Percentiles rank a stretch among this genome's conserved stretches.
Conservation (phyloP, 92 coral and sea anemone genomes). For the Scolanthus callimorphus region DNA sequence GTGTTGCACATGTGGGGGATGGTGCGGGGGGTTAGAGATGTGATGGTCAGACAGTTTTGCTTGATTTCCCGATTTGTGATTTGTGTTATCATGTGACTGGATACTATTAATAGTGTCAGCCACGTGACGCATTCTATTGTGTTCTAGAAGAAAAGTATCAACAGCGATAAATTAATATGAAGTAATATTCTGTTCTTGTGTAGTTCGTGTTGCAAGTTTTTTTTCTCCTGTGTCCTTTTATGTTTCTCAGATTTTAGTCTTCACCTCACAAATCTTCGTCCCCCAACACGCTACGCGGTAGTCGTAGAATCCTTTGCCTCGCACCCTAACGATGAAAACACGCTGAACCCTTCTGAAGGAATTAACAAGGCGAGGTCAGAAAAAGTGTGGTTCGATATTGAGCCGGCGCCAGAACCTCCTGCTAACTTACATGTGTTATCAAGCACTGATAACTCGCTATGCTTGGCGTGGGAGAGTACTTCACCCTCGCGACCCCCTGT, state of each 20-base stretch:
- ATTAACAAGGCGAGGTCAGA: conserved; percentile 48
- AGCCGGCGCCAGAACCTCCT: conserved; percentile 45
- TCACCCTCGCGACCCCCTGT: conserved; percentile 4
- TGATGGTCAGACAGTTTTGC: conserved; percentile 19
- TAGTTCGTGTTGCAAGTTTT: conserved; percentile 28
- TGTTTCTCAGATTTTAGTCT: conserved; percentile 30
- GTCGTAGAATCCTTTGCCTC: conserved; percentile 48
- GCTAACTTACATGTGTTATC: conserved; percentile 32
- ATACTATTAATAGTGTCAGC: no score
- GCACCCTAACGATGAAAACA: conserved; percentile 50
- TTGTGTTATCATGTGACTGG: no score
- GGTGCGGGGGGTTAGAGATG: conserved; percentile 30
- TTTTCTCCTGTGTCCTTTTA: no score
- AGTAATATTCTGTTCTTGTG: no score
- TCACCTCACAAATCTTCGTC: conserved; percentile 32
- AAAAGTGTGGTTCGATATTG: conserved; percentile 40
- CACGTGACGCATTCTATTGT: no score
- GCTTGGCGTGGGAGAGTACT: conserved; percentile 58
- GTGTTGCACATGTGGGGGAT: conserved; percentile 60
- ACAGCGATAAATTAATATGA: no score
- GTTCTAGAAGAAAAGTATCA: no score
- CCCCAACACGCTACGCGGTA: conserved; percentile 40
- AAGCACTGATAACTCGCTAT: conserved; percentile 41
- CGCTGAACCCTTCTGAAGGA: conserved; percentile 9
- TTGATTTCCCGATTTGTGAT: conserved; percentile 35